Conservation (phyloP, 2,797 vertebrate genomes). For the Esox lucius region DNA sequence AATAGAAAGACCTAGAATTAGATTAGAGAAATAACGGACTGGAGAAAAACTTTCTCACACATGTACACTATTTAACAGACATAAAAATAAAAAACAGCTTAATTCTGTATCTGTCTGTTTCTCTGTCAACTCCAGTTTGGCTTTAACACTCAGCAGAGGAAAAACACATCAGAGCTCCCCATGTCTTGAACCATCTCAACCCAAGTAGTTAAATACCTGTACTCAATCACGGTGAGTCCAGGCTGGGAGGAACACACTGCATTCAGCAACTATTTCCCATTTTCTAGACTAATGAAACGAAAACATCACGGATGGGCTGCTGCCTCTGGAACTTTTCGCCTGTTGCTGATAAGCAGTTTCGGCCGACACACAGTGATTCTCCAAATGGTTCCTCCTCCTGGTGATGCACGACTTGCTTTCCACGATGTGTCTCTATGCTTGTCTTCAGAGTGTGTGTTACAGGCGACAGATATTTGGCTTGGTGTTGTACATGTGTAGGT, state of each 20-base stretch:
- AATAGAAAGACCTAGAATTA: too few relatives aligned
- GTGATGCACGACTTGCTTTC: background rate
- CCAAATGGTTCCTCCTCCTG: background rate
- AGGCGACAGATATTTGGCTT: background rate
- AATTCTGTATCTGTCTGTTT: background rate
- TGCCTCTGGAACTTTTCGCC: background rate
- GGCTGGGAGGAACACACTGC: background rate
- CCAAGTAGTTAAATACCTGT: background rate
- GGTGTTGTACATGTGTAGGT: slow-evolving; percentile 11
- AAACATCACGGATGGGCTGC: background rate
- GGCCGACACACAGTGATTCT: background rate
- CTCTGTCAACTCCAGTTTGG: background rate
- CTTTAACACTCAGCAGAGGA: background rate
- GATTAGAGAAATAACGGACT: too few relatives aligned
- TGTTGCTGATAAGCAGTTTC: background rate
- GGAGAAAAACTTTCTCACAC: too few relatives aligned
- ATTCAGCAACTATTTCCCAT: background rate
- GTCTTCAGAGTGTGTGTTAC: slow-evolving; percentile 5
- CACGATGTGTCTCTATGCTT: slow-evolving; percentile 18
- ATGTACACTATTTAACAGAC: background rate
- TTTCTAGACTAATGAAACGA: background rate
- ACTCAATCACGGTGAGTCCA: background rate
- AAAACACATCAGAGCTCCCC: background rate
- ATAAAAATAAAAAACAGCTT: too few relatives aligned
- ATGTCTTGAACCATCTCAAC: background rate